Evolutionary conservation across 1,140 invertebrate species (phyloP), one percentile per base, ranked within the genome.

Genomic region (Venustaconcha ellipsiformis): DNA sequence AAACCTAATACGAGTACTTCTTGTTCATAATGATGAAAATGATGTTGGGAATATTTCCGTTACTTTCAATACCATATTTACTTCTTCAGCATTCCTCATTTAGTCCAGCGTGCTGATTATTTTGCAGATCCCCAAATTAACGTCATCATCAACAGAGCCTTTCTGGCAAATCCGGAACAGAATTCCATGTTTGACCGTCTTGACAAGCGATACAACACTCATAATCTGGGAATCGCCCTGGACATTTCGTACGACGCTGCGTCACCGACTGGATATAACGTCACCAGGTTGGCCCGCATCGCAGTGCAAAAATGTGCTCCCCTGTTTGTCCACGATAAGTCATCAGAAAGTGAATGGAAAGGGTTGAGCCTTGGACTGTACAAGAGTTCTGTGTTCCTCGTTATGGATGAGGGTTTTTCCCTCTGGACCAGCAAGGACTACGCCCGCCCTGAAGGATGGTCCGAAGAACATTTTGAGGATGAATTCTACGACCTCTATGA

Each of bases 361-460:
- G 59, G 72, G 26, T 79, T 83, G 68, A 79, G 81, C 20, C 59
- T 81, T 18, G 81, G 81, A 4, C 66, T 83, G n/a, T 83, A 81
- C 67, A 20, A 58, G 18, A 78, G 79, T 59, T 71, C 72, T 57
- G 68, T 83, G 2, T 83, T 73, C 69, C 71, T 83, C 20, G 75
- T 78, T 67, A 58, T 83, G 37, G 37, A 6, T 67, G 78, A n/a
- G 20, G 70, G 26, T 14, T 57, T 20, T 81, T 80, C 67, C 69
- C 76, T 63, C 62, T 83, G 18, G 79, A 78, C 79, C 70, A 72
- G 26, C 70, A 78, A 17, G 55, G 57, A 15, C 15, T 63, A 2
- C 69, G 68, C 57, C 17, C 77, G 14, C 69, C 74, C 17, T 59
- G 63, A 15, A 69, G 65, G 15, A 72, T 62, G 15, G 58, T 57